Percentiles rank a stretch among this genome's conserved stretches.
phyloP scores from a whole-genome alignment of 2,113 vertebrate genomes.

The Charadrius vociferus region DNA sequence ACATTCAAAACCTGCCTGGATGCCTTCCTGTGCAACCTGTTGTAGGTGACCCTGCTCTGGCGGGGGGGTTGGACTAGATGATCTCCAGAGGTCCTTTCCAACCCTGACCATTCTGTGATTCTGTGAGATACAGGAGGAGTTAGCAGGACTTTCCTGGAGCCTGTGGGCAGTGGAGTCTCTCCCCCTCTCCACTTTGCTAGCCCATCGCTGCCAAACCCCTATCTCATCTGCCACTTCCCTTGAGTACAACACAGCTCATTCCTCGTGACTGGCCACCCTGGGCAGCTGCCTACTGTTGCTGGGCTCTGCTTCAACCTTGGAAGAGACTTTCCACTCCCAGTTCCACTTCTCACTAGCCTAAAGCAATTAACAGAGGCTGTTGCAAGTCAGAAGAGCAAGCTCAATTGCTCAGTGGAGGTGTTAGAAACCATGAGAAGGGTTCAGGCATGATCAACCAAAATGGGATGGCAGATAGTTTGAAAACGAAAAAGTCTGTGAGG shows the following conservation, averaged over 20 bases:
- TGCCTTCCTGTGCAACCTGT: too few species aligned
- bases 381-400: background rate
- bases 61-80: too few species aligned
- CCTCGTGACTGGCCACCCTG: background rate
- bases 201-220: background rate
- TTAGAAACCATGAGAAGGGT: background rate
- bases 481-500: background rate
- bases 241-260: background rate
- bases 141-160: background rate
- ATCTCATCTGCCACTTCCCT: background rate
- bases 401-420: background rate
- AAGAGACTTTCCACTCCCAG: background rate
- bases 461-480: background rate
- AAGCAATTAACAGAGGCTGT: background rate
- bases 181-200: background rate
- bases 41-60: too few species aligned
- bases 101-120: too few species aligned
- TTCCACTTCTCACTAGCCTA: background rate
- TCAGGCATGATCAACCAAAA: background rate
- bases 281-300: background rate
- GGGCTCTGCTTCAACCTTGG: background rate
- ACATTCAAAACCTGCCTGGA: too few species aligned
- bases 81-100: too few species aligned
- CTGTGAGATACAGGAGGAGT: background rate
- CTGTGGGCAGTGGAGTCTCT: background rate